Base-by-base conservation (phyloP, 2,888 invertebrate species). In the Xanthorhoe designata region DNA sequence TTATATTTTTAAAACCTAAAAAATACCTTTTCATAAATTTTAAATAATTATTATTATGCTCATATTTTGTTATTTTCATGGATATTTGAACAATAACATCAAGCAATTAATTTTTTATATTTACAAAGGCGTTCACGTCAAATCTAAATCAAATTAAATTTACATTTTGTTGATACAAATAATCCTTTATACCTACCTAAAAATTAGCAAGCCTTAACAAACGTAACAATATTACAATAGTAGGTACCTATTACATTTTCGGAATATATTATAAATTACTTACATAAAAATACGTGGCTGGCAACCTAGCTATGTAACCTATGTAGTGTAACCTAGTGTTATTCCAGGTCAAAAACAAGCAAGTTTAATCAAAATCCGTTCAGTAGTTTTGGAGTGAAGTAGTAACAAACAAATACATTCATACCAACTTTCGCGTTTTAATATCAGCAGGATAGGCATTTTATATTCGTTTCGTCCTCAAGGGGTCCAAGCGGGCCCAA, bases 391-490 rank as follows among this genome's bases (percentile, higher is more conserved):
- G 1, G 2, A 7, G 10, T 38, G 35, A 38, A 38, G 9, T 2
- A 13, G 10, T 13, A 4, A 42, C 38, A 0, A 4, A 42, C 4
- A 42, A 13, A 10, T 42, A 42, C 38, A 42, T 24, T 24, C 24
- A 24, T n/a, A n/a, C 10, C 8, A 0, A 45, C 19, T 15, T n/a
- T 15, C 18, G 24, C 15, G 52, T 54, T 9, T 17, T 47, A 29
- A 49, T 56, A n/a, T 57, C 63, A 42, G 56, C 45, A 49, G 49
- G 29, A 59, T 57, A 64, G 52, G 52, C 62, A 60, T 66, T 72
- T 65, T 65, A 66, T 70, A 73, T 62, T 65, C 63, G 71, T 35
- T 72, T 66, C 64, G 68, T 71, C 66, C 65, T 56, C 64, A 61
- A 67, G 71, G 73, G 71, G 61, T 64, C 58, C 24, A 47, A 56